These are phyloP conservation scores for Carcharodon carcharias DNA, from an alignment of 2,797 vertebrate species.

Conservation along the genomic window DNA sequence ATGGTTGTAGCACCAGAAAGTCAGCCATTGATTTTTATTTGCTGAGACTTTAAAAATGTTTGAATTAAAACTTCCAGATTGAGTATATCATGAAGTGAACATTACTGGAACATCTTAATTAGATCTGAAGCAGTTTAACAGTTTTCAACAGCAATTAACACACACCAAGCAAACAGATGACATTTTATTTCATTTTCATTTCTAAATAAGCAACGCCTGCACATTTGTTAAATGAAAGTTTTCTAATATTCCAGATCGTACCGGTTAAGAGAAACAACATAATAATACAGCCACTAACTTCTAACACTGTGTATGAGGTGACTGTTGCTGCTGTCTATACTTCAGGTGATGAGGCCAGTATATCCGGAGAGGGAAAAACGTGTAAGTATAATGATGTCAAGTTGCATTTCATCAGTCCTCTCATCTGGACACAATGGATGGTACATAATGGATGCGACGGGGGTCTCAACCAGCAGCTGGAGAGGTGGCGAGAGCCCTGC, in stretches of 20 bases:
- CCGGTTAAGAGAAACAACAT: constrained; percentile 59
- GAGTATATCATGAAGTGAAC: background rate
- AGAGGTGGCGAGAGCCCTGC: background rate
- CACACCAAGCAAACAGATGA: too few relatives aligned
- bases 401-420: constrained; percentile 38
- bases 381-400: constrained; percentile 53
- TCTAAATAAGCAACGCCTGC: background rate
- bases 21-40: background rate
- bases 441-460: background rate
- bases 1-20: background rate
- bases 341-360: constrained; percentile 67
- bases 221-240: background rate
- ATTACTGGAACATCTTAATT: background rate
- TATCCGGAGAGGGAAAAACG: constrained; percentile 65
- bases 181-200: background rate
- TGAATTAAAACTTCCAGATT: background rate
- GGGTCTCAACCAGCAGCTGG: background rate
- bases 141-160: constrained; percentile 55
- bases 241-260: background rate
- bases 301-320: constrained; percentile 75
- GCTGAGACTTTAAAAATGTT: background rate
- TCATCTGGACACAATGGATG: background rate
- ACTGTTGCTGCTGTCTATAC: constrained; percentile 71
- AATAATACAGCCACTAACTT: constrained; percentile 64
- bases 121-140: background rate